Evolutionary conservation across 2,113 vertebrate species (phyloP), one percentile per base, ranked within the genome.

Genomic region (Platysternon megacephalum): DNA sequence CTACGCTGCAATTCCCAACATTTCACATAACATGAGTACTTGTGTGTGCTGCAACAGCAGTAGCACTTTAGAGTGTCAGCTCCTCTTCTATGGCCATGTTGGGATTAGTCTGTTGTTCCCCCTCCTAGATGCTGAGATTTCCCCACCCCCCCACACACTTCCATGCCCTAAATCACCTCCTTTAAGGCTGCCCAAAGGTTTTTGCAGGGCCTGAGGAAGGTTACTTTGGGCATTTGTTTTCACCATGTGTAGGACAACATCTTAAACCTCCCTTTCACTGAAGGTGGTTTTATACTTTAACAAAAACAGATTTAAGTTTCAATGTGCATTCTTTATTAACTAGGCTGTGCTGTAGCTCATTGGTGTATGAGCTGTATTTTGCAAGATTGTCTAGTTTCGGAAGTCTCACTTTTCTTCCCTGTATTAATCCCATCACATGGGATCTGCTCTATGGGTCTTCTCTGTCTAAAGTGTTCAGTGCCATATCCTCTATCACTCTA

Each of bases 1-100:
- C 56, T 0, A 1, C 6, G 35, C 11, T 82, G 80, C 44, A 0
- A 0, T 7, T 48, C 21, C 32, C 84, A 44, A 56, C 13, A 42
- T 58, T 85, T 52, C 61, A n/a, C 14, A 56, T 55, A 49, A 3
- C 32, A 4, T 5, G 26, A 2, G n/a, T 11, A n/a, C n/a, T 42
- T n/a, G 82, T 8, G 55, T 0, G 2, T 35, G 9, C 85, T 19
- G 29, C 52, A 28, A 48, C 29, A 68, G 46, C 56, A 48, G 53
- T 0, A 0, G 53, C 6, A 0, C 4, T 58, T 55, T 52, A 51
- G 26, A 58, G 8, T 72, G 11, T 22, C 22, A 44, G 24, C 24
- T 12, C 44, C 39, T 12, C 28, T 55, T 53, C 65, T 4, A 7
- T 3, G 16, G 7, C 24, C 39, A 11, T n/a, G 65, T 24, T 42